Base-by-base conservation (phyloP, 2,113 vertebrate genomes). In the Passerina amoena region DNA sequence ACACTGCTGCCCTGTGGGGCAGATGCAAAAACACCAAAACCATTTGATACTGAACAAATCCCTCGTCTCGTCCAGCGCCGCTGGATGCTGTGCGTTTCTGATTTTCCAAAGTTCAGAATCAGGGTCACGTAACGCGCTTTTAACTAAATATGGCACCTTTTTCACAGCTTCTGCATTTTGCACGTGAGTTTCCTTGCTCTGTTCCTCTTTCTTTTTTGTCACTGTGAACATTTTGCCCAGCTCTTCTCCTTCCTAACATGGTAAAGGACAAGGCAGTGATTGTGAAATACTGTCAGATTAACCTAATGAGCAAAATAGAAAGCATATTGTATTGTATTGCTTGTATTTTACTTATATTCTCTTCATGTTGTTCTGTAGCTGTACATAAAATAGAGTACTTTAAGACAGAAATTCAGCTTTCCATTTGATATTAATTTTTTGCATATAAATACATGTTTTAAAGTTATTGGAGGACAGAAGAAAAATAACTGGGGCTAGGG, bases 21-120 rank as follows among this genome's bases (percentile, higher is more conserved):
- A 5, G 9, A 6, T 3, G 18, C 4, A 5, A 22, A 72, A 81
- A 0, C 2, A 24, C 7, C 18, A 2, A 37, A 51, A 15, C 5
- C 9, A 4, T 7, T 22, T 6, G 33, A 5, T 50, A 38, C 5
- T 5, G 35, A 22, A 1, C 14, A 15, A 56, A 30, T 25, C 33
- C 10, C 23, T 30, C 13, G 5, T 22, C 23, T 68, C 1, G 1
- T 42, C 64, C 2, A 6, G 66, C 6, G 3, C 45, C 3, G 6
- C 78, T 60, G 88, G 37, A 31, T 38, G 0, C 38, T 13, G 25
- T 1, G 6, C 4, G 0, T 15, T 47, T 37, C 24, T 2, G 4
- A 0, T 24, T 64, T 23, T 6, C 2, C 3, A n/a, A 27, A 28
- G 21, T 21, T 47, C 8, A 2, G 3, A 68, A 31, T 33, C 54